phyloP scores from a whole-genome alignment of 2,888 invertebrate genomes.

The Crocallis elinguaria region DNA sequence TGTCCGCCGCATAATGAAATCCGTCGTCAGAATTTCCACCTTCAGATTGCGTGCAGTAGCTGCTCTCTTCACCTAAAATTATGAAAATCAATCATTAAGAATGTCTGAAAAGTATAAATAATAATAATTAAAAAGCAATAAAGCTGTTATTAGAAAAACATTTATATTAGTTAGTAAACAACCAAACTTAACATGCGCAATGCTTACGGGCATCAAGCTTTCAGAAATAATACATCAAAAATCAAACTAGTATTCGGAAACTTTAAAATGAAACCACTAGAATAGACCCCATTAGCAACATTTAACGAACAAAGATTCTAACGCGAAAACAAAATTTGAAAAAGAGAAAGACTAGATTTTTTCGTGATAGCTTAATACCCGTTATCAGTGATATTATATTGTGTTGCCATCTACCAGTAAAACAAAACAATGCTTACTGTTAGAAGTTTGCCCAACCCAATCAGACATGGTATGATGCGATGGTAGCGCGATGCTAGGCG shows the following conservation, averaged over 20 bases:
- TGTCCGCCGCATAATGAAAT: constrained; percentile 82
- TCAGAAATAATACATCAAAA: too few relatives aligned
- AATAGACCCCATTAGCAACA: too few relatives aligned
- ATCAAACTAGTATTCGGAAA: too few relatives aligned
- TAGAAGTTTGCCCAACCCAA: constrained; percentile 95
- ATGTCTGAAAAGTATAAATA: too few relatives aligned
- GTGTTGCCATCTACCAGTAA: constrained; percentile 6
- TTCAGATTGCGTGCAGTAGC: constrained; percentile 91
- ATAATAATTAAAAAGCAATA: too few relatives aligned
- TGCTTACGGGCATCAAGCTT: too few relatives aligned
- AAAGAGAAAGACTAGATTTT: neutral
- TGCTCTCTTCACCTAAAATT: constrained; percentile 88
- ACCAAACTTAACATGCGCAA: too few relatives aligned
- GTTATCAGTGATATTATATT: neutral
- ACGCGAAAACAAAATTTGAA: too few relatives aligned
- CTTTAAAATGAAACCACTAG: too few relatives aligned
- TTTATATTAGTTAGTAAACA: neutral
- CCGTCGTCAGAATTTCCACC: constrained; percentile 84
- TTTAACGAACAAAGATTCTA: too few relatives aligned
- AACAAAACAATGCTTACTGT: constrained; percentile 84
- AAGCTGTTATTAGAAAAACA: too few relatives aligned
- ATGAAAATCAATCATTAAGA: neutral
- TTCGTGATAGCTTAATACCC: too few relatives aligned
- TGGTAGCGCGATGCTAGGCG: constrained; percentile 83
- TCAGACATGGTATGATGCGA: constrained; percentile 88